Conservation (phyloP, 2,797 vertebrate genomes). For the Manis javanica region DNA sequence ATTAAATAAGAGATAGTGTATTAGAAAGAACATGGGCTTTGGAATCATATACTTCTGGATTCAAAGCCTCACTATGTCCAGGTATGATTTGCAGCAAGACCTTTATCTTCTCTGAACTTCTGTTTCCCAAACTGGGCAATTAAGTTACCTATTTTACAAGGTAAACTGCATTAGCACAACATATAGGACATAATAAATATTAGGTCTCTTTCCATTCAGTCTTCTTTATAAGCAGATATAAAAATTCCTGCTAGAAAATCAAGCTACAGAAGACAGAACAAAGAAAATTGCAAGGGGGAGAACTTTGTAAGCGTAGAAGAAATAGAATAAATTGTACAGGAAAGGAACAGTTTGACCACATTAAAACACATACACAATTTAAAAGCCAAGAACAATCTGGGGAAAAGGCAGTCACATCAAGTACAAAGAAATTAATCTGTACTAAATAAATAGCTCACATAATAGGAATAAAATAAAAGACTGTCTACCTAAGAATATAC, state of each 20-base stretch:
- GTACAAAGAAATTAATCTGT: conserved; percentile 27
- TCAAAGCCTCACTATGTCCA: not conserved
- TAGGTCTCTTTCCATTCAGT: not conserved
- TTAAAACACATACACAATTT: conserved; percentile 32
- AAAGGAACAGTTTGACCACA: conserved; percentile 24
- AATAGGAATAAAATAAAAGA: conserved; percentile 1
- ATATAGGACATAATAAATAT: not conserved
- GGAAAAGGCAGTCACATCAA: conserved; percentile 9
- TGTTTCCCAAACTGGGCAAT: not conserved
- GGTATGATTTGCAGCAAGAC: not conserved
- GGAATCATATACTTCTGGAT: not conserved
- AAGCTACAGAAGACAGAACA: conserved; percentile 3
- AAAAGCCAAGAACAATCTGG: conserved; percentile 48
- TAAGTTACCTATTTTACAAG: not conserved
- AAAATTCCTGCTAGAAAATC: conserved; percentile 23
- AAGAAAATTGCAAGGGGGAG: not conserved
- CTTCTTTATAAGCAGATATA: not conserved
- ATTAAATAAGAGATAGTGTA: not conserved
- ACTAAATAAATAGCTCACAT: conserved; percentile 22
- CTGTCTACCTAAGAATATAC: not conserved
- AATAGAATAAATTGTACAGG: not conserved
- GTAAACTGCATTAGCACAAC: not conserved
- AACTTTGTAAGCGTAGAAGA: conserved; percentile 26
- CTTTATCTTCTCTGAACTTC: not conserved
- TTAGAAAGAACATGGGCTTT: not conserved